Evolutionary conservation across 2,113 vertebrate species (phyloP), one percentile per base, ranked within the genome.

Genomic region (Albula goreensis): DNA sequence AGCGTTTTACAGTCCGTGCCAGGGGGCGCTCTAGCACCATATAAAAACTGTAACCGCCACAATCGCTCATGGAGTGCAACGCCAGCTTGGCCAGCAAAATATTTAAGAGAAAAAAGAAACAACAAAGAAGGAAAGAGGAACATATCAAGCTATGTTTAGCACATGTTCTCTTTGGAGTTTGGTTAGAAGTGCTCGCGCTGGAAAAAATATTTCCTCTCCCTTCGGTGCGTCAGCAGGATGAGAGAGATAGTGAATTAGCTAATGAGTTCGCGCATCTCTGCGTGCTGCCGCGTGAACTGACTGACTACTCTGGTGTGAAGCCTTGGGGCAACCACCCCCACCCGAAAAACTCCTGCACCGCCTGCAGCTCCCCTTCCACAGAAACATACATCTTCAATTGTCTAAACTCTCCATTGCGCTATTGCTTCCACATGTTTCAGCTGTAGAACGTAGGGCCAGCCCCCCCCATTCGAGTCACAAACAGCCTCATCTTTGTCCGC

Each of bases 351-450:
- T 84, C 63, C 82, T 60, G 83, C 70, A 66, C 77, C 86, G 80
- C 85, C 53, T 77, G 85, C 87, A 86, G 85, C 7, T 85, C 80
- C 63, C 83, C 89, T 83, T 88, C 87, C 74, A 60, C 84, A 85
- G 88, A 82, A 87, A 89, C 89, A 83, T 82, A 90, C 60, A 88
- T 91, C 95, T 91, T 91, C 89, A 91, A 92, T 93, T 93, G 84
- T 92, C 88, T 88, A 93, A 94, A 89, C 82, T 92, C 91, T 56
- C 87, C 91, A 90, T 92, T 85, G 88, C 81, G 90, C 96, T 97
- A 99, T 98, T 96, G 95, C 96, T 98, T 98, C 98, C 98, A 99
- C 96, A 98, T 99, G 98, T 97, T 95, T 90, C 93, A 92, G 82
- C 94, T 95, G 96, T 94, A 95, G 95, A 96, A 93, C 31, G 94